Evolutionary conservation across 2,888 invertebrate genomes (phyloP), one percentile per base, ranked within the genome.

Genomic region (Ornithoptera alexandrae): DNA sequence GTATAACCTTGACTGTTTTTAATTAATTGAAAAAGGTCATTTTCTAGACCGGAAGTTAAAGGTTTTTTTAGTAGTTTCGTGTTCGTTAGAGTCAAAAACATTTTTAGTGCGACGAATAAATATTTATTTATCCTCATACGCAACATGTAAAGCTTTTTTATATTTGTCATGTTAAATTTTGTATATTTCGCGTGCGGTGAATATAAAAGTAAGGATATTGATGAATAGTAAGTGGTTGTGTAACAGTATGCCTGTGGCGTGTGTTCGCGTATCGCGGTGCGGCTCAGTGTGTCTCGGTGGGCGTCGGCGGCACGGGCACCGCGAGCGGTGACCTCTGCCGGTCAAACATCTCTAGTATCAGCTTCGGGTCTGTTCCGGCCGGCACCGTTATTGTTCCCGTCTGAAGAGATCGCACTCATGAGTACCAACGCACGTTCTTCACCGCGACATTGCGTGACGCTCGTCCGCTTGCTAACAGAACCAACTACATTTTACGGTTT

Each of bases 271-370:
- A 15, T 46, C 12, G 46, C 46, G 46, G 46, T 3, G 46, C 12
- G 42, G 57, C 24, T 70, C 79, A 83, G 76, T 85, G 81, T 57
- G 84, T 79, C 65, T 86, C 85, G 69, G 86, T 78, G 69, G 80
- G 79, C 69, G 83, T 77, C 53, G 89, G 86, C 69, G 90, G 88
- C 72, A 88, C 84, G 69, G 93, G 93, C 70, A 87, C 89, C 76
- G 83, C 69, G 71, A 93, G 88, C 67, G 92, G 91, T 71, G 87
- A 80, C 61, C 93, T 86, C 74, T 90, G 92, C 22, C 92, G 88
- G 86, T 93, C 93, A 88, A 93, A 93, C 93, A 93, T 93, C 88
- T 93, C 93, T 76, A 93, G 88, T 78, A 93, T 93, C 79, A 92
- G 89, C 86, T 93, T 93, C 78, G 93, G 93, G 83, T 93, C 93